Conservation (phyloP, 2,113 vertebrate genomes). For the Tachysurus fulvidraco region DNA sequence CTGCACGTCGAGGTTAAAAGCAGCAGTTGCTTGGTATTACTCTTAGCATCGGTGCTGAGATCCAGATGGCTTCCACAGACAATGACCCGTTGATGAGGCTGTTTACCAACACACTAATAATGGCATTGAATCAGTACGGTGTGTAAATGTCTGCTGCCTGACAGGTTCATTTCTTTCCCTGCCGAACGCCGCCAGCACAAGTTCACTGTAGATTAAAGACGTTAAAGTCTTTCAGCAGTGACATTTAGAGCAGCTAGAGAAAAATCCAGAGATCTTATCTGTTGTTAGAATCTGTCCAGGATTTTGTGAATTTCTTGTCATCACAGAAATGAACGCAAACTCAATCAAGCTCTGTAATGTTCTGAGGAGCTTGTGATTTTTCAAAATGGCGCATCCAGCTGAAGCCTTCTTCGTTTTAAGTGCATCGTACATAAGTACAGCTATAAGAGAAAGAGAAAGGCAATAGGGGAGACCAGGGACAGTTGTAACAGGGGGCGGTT, state of each 20-base stretch:
- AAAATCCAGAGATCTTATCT: not conserved
- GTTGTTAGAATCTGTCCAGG: too few relatives aligned
- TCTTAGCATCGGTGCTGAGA: not conserved
- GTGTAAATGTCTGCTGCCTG: not conserved
- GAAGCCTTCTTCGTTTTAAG: too few relatives aligned
- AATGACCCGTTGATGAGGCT: not conserved
- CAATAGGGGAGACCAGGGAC: too few relatives aligned
- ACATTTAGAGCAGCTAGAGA: not conserved
- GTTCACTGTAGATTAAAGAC: not conserved
- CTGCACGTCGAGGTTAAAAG: not conserved
- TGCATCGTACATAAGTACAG: too few relatives aligned
- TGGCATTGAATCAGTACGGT: not conserved
- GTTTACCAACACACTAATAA: slow-evolving; percentile 9
- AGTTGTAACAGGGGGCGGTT: too few relatives aligned
- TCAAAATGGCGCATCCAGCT: too few relatives aligned
- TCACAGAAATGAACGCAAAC: too few relatives aligned
- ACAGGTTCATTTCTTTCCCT: not conserved
- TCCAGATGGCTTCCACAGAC: not conserved
- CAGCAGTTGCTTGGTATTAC: not conserved
- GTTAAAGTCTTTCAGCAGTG: not conserved
- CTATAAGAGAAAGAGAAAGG: too few relatives aligned
- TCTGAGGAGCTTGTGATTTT: too few relatives aligned
- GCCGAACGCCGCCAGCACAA: not conserved
- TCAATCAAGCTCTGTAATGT: too few relatives aligned
- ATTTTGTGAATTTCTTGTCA: too few relatives aligned